Conservation (phyloP, 37 sponge, comb jelly and placozoan species). For the Cliona cf. orientalis region DNA sequence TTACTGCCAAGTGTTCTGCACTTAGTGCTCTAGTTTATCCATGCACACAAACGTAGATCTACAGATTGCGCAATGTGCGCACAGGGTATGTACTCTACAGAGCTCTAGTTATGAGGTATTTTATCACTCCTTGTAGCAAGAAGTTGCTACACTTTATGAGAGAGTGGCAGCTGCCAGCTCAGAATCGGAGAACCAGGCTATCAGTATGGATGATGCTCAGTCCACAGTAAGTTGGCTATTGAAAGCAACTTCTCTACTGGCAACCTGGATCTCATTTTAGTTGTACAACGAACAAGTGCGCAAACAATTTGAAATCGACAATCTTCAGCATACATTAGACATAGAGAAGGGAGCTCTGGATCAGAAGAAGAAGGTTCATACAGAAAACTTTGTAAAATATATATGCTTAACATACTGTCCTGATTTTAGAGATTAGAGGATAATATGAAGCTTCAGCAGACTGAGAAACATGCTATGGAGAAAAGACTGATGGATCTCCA, state of each 20-base stretch:
- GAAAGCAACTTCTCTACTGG: not conserved
- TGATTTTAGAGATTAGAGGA: slow-evolving; percentile 56
- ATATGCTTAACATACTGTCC: not conserved
- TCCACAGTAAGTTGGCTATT: slow-evolving; percentile 30
- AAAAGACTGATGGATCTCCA: slow-evolving; percentile 35
- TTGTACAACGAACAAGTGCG: slow-evolving; percentile 48
- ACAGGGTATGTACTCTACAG: no score
- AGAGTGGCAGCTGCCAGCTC: slow-evolving; percentile 27
- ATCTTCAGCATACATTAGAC: slow-evolving; percentile 47
- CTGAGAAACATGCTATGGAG: slow-evolving; percentile 59
- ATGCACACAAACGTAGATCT: no score
- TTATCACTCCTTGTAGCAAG: slow-evolving; percentile 25
- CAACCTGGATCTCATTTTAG: slow-evolving; percentile 7
- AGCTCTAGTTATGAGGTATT: no score
- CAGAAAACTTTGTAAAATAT: not conserved
- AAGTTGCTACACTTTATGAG: slow-evolving; percentile 9
- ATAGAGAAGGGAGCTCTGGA: slow-evolving; percentile 52
- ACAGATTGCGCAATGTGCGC: no score
- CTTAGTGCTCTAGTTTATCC: no score
- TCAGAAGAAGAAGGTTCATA: slow-evolving; percentile 51
- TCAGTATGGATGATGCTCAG: slow-evolving; percentile 18
- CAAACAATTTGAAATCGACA: slow-evolving; percentile 58
- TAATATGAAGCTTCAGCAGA: slow-evolving; percentile 38
- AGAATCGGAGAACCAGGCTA: slow-evolving; percentile 28
- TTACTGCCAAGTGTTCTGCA: no score